A percentile compares a stretch with the other conserved stretches of the same genome.
Conservation (phyloP, 2,113 vertebrate genomes). For the Excalfactoria chinensis region DNA sequence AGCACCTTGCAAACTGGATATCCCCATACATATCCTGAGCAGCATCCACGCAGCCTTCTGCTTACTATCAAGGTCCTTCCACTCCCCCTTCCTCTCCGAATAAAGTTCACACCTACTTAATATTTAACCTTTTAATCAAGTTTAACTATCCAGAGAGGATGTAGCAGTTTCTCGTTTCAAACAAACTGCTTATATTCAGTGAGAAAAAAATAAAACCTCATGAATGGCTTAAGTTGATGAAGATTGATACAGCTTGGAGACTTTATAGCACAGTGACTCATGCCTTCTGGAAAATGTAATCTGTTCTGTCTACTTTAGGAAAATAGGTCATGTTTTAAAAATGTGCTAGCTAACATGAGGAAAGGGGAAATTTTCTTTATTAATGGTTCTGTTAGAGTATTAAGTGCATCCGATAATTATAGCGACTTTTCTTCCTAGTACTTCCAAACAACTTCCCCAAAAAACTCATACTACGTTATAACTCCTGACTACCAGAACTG, state of each 20-base stretch:
- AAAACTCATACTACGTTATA: fast-evolving
- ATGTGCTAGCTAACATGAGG: slow-evolving; percentile 63
- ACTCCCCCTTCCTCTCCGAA: slow-evolving; percentile 8
- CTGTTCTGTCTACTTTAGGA: slow-evolving; percentile 64
- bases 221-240: slow-evolving; percentile 68
- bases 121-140: slow-evolving; percentile 56
- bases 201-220: slow-evolving; percentile 62
- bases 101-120: slow-evolving; percentile 55
- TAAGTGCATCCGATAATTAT: slow-evolving; percentile 22
- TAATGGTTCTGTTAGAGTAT: slow-evolving; percentile 36
- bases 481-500: neutral
- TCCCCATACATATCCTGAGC: neutral
- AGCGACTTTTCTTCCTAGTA: neutral
- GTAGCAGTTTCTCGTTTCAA: slow-evolving; percentile 52
- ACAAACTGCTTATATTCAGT: slow-evolving; percentile 61
- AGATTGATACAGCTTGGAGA: slow-evolving; percentile 71
- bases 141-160: slow-evolving; percentile 39
- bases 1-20: neutral
- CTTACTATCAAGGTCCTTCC: slow-evolving; percentile 42
- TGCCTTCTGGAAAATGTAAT: slow-evolving; percentile 71
- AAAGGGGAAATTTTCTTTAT: slow-evolving; percentile 54
- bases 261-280: slow-evolving; percentile 65
- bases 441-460: slow-evolving; percentile 26
- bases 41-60: neutral
- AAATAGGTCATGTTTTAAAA: slow-evolving; percentile 71